A percentile compares a stretch with the other conserved stretches of the same genome.
phyloP scores from a whole-genome alignment of 2,888 invertebrate genomes.

The Bursaphelenchus okinawaensis region DNA sequence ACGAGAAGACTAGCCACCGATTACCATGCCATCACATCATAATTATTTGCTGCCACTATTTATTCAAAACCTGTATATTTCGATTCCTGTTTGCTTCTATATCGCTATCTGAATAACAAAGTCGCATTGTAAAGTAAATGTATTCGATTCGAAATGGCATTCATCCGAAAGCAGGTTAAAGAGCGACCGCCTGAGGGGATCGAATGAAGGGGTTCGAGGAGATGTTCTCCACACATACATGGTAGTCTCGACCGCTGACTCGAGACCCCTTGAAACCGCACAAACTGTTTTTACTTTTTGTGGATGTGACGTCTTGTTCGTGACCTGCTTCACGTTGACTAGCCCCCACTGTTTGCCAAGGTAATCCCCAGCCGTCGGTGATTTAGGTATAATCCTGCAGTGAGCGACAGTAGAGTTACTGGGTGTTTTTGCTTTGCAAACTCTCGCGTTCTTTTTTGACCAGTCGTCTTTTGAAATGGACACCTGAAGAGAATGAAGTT shows the following conservation, averaged over 20 bases:
- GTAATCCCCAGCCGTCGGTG: background rate
- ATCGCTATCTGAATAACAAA: too few species aligned
- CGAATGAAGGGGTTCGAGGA: background rate
- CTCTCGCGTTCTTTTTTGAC: too few species aligned
- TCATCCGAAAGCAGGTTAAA: background rate
- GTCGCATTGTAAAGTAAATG: background rate
- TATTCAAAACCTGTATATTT: too few species aligned
- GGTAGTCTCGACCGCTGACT: background rate
- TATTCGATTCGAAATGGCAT: background rate
- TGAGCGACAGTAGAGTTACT: background rate
- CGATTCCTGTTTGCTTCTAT: too few species aligned
- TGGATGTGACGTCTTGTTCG: background rate
- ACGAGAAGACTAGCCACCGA: background rate
- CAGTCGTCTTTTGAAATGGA: too few species aligned
- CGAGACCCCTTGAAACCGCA: background rate
- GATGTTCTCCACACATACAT: background rate
- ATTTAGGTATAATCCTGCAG: background rate
- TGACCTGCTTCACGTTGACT: background rate
- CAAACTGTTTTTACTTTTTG: background rate
- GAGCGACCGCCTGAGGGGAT: background rate
- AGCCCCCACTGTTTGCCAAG: background rate
- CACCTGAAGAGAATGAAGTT: conserved; percentile 41
- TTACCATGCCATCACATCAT: background rate
- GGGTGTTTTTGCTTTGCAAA: background rate
- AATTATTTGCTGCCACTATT: background rate